Base-by-base conservation (phyloP, 2,113 vertebrate genomes). In the Suncus etruscus region DNA sequence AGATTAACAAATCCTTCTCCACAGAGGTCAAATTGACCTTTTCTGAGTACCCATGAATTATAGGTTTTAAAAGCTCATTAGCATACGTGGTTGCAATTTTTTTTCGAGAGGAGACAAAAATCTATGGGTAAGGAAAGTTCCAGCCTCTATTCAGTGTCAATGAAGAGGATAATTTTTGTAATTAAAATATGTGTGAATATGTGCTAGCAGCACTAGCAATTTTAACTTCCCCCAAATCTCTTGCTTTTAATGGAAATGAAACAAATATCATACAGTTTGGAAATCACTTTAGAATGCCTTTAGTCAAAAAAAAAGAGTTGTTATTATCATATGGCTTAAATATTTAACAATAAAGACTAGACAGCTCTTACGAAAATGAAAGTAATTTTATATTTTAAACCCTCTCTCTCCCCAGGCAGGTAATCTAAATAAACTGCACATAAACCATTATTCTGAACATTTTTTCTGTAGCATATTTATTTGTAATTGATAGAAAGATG, bases 71-170 rank as follows among this genome's bases (percentile, higher is more conserved):
- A 74, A 88, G n/a, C 8, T n/a, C 31, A 80, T 73, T 73, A 65
- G 50, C 48, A 66, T 45, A 15, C 15, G 29, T 50, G 77, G 12
- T 20, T 54, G 32, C 63, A 48, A 39, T 39, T 39, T 8, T 65
- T 68, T 87, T 95, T 83, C 66, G 65, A 58, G 87, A 70, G 92
- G 65, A 90, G 76, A 74, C 39, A 4, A 81, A 11, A 81, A 78
- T 58, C 29, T n/a, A 24, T 61, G 63, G n/a, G 12, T 74, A 92
- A 72, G 65, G 69, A 45, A 83, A 63, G n/a, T 86, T 58, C 1
- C 11, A 66, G 15, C n/a, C 68, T 77, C 70, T 25, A 72, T 94
- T 90, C 63, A 63, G n/a, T 76, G n/a, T 31, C 22, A 86, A 22
- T 16, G 48, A 87, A 90, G 18, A 93, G 20, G 70, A 51, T 58